Evolutionary conservation across 2,888 invertebrate genomes (phyloP), one percentile per base, ranked within the genome.

Genomic region (Xestia c-nigrum): DNA sequence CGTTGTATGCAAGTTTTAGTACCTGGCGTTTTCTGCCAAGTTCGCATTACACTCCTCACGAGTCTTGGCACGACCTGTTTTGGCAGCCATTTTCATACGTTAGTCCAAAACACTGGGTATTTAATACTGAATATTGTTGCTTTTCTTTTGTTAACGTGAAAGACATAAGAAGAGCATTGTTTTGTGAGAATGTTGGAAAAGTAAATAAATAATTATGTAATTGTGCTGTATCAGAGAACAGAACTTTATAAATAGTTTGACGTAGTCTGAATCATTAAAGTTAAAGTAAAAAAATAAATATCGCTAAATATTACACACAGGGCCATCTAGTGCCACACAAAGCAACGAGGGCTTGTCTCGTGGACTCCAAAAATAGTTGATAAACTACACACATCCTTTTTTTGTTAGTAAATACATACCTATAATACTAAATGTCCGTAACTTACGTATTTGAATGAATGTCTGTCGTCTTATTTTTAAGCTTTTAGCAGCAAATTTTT

Each of bases 21-120:
- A 84, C 84, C 84, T 76, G 80, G 46, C 55, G 61, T 70, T 70
- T 80, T 74, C 69, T 84, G 80, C 80, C 84, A 85, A 84, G 86
- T 52, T 40, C 55, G 63, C 72, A 84, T 86, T 74, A 84, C 76
- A 74, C 72, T 70, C 50, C 72, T 84, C 84, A 80, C 64, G 68
- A 74, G 75, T 83, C 76, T 80, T 84, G 86, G 76, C 84, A 86
- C 80, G 76, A 80, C 63, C 66, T 65, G 31, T 74, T 80, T 86
- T 85, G 84, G 84, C 84, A 85, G 72, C 76, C 21, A 74, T 80
- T 76, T 74, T 59, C 69, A 80, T 85, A 84, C 84, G 63, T 69
- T 79, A 72, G 72, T 86, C 68, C 74, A 72, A 86, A 84, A 83
- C 63, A 75, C 61, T 72, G 68, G 40, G 64, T 61, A 70, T 66